Evolutionary conservation across 2,888 invertebrate species (phyloP).

Genomic region (Chloromyia formosa): DNA sequence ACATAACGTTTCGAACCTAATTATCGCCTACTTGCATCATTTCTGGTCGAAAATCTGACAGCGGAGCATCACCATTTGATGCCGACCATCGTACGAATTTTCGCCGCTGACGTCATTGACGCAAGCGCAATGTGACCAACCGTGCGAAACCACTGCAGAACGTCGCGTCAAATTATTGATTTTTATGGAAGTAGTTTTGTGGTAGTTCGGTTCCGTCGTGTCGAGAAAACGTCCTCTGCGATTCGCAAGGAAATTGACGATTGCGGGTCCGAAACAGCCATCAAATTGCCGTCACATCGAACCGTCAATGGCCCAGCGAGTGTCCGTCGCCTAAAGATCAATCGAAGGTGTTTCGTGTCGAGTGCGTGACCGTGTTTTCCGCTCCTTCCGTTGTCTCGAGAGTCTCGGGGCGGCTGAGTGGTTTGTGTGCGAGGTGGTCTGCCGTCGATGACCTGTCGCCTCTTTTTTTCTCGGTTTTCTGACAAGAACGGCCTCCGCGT

Average conservation of each 20-base stretch:
- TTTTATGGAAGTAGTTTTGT: slow-evolving; percentile 48
- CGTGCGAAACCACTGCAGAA: slow-evolving; percentile 48
- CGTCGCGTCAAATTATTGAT: slow-evolving; percentile 51
- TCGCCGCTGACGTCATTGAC: slow-evolving; percentile 49
- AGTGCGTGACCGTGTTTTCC: slow-evolving; percentile 29
- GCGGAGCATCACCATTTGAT: neutral
- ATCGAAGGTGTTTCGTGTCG: slow-evolving; percentile 6
- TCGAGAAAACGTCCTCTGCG: slow-evolving; percentile 26
- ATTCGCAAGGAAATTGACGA: slow-evolving; percentile 21
- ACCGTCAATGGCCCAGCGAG: slow-evolving; percentile 22
- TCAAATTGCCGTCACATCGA: slow-evolving; percentile 27
- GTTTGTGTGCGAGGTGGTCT: neutral
- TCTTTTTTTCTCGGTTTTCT: slow-evolving; percentile 3
- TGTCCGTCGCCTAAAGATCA: slow-evolving; percentile 4
- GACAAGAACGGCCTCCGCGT: slow-evolving; percentile 31
- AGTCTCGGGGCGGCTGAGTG: neutral
- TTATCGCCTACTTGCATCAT: no score
- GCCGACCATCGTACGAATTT: slow-evolving; percentile 36
- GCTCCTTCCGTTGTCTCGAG: neutral
- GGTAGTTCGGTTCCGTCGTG: slow-evolving; percentile 43
- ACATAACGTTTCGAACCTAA: no score
- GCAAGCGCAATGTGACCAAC: slow-evolving; percentile 47
- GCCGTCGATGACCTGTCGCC: slow-evolving; percentile 22
- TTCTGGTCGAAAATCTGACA: slow-evolving; percentile 12
- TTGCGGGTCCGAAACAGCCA: slow-evolving; percentile 34